Conservation (phyloP, 2,888 invertebrate genomes). For the Notocelia uddmanniana region DNA sequence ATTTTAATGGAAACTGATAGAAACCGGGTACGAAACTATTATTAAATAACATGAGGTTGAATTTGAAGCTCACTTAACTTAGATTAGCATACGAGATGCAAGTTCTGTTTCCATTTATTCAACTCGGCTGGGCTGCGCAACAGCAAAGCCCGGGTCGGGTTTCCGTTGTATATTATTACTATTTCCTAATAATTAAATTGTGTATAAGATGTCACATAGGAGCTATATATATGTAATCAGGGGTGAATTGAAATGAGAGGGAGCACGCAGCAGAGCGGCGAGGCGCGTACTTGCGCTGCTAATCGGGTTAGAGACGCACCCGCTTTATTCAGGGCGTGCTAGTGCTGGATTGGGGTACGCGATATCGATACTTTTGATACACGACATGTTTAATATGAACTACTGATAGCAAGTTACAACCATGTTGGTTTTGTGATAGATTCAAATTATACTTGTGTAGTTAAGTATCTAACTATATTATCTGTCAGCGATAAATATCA, state of each 20-base stretch:
- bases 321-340: slow-evolving; percentile 47
- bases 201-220: slow-evolving; percentile 21
- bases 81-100: background rate
- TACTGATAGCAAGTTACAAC: background rate
- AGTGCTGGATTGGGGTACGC: slow-evolving; percentile 1
- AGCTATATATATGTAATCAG: slow-evolving; percentile 56
- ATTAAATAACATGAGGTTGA: too few species aligned
- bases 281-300: slow-evolving; percentile 59
- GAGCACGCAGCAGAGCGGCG: slow-evolving; percentile 51
- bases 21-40: background rate
- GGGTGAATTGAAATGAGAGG: slow-evolving; percentile 60
- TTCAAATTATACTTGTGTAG: too few species aligned
- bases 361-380: slow-evolving; percentile 10
- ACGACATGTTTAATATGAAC: background rate
- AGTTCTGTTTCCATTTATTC: background rate
- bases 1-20: background rate
- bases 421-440: too few species aligned
- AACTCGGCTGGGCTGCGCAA: too few species aligned
- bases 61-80: too few species aligned
- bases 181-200: slow-evolving; percentile 6
- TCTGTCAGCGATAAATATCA: too few species aligned
- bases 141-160: too few species aligned
- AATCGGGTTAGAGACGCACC: slow-evolving; percentile 62
- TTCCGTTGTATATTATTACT: too few species aligned
- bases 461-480: too few species aligned